phyloP scores from a whole-genome alignment of 1,140 invertebrate species.

The Delia radicum region DNA sequence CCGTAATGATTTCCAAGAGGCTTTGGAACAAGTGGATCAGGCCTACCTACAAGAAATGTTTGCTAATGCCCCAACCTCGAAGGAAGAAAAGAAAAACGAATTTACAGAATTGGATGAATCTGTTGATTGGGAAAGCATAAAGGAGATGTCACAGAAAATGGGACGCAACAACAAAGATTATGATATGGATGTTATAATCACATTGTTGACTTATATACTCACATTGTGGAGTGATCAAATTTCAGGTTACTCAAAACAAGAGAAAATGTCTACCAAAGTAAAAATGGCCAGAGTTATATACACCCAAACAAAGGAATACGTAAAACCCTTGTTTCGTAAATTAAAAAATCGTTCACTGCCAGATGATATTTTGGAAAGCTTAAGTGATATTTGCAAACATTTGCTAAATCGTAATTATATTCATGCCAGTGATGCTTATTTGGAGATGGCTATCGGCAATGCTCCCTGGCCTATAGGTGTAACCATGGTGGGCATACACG shows the following conservation, averaged over 20 bases:
- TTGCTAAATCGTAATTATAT: conserved; percentile 91
- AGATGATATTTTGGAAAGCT: conserved; percentile 92
- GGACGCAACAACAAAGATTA: conserved; percentile 78
- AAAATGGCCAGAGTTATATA: conserved; percentile 92
- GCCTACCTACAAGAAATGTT: conserved; percentile 92
- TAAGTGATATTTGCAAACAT: conserved; percentile 88
- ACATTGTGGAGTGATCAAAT: conserved; percentile 92
- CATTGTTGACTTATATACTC: conserved; percentile 85
- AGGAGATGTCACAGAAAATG: conserved; percentile 77
- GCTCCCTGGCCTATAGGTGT: conserved; percentile 99
- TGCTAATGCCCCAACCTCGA: conserved; percentile 54
- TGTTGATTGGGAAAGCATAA: conserved; percentile 84
- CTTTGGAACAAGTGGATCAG: conserved; percentile 96
- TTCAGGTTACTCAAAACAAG: conserved; percentile 76
- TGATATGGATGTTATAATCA: conserved; percentile 85
- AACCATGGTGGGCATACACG: conserved; percentile 99
- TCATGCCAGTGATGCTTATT: conserved; percentile 85
- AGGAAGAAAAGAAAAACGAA: conserved; percentile 54
- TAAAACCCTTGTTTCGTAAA: conserved; percentile 90
- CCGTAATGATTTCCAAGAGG: conserved; percentile 98
- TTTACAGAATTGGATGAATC: conserved; percentile 77
- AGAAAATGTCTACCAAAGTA: conserved; percentile 83
- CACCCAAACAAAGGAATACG: conserved; percentile 89
- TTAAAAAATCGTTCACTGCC: conserved; percentile 86
- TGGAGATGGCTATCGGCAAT: conserved; percentile 99